phyloP scores from a whole-genome alignment of 1,140 invertebrate species.

The Drosophila prosaltans region DNA sequence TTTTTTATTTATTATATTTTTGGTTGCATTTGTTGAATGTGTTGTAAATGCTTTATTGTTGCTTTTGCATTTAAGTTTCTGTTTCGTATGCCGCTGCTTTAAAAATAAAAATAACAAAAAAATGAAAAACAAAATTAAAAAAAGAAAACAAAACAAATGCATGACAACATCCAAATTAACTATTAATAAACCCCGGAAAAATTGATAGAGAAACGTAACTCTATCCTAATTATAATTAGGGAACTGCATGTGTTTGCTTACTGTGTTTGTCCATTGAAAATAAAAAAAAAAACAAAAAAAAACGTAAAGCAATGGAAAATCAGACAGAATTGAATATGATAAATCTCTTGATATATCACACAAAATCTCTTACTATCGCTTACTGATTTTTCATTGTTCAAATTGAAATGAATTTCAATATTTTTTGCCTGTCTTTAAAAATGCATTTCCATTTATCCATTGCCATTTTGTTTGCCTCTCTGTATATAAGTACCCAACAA shows the following conservation, averaged over 20 bases:
- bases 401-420: slow-evolving; percentile 24
- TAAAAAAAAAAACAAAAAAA: too few species aligned
- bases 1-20: too few species aligned
- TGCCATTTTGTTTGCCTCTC: not conserved
- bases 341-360: not conserved
- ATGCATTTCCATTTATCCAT: slow-evolving; percentile 3
- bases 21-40: slow-evolving; percentile 2
- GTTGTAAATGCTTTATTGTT: slow-evolving; percentile 1
- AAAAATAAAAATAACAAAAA: too few species aligned
- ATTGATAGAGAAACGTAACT: not conserved
- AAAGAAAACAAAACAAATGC: not conserved
- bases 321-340: not conserved
- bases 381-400: not conserved
- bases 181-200: not conserved
- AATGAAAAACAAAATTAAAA: too few species aligned
- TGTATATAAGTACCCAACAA: slow-evolving; percentile 1
- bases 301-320: not conserved
- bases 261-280: slow-evolving; percentile 40
- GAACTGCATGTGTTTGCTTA: slow-evolving; percentile 37
- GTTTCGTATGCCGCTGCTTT: slow-evolving; percentile 4
- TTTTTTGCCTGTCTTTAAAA: slow-evolving; percentile 34
- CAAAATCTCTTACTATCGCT: not conserved
- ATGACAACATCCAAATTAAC: not conserved
- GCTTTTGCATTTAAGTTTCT: slow-evolving; percentile 12
- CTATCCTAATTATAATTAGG: not conserved